Evolutionary conservation across 2,797 vertebrate genomes (phyloP).

Genomic region (Micropoecilia bifurca): DNA sequence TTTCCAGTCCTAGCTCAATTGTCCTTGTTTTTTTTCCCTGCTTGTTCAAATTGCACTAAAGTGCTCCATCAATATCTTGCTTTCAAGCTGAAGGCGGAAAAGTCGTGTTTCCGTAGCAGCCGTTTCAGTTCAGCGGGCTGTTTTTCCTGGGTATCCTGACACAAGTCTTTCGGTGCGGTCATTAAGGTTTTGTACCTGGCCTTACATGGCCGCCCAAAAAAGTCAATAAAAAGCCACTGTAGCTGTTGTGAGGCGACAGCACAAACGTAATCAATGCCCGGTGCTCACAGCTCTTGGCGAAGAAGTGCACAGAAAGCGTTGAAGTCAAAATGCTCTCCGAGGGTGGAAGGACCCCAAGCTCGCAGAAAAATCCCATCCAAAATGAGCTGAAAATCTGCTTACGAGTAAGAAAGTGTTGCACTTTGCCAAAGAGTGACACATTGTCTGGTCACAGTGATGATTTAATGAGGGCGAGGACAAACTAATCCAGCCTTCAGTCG

Average conservation of each 20-base stretch:
- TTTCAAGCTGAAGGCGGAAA: slow-evolving; percentile 30
- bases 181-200: slow-evolving; percentile 64
- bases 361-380: slow-evolving; percentile 2
- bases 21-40: slow-evolving; percentile 17
- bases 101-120: slow-evolving; percentile 20
- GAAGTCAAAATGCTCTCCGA: slow-evolving; percentile 13
- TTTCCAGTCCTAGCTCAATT: slow-evolving; percentile 14
- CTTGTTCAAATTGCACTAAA: slow-evolving; percentile 46
- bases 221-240: slow-evolving; percentile 64
- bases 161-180: slow-evolving; percentile 41
- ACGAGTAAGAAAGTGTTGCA: slow-evolving; percentile 20
- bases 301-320: slow-evolving; percentile 38
- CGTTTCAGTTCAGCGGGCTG: slow-evolving; percentile 32
- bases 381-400: slow-evolving; percentile 30
- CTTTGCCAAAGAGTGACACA: slow-evolving; percentile 13
- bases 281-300: slow-evolving; percentile 32
- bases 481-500: slow-evolving; percentile 26
- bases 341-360: slow-evolving; percentile 15
- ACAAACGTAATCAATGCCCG: slow-evolving; percentile 59
- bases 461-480: slow-evolving; percentile 41
- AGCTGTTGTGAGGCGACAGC: slow-evolving; percentile 34
- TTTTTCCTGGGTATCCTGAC: slow-evolving; percentile 47
- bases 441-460: slow-evolving; percentile 25
- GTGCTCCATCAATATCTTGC: slow-evolving; percentile 51
- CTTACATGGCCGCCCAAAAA: slow-evolving; percentile 46